Base-by-base conservation (phyloP, 2,113 vertebrate species). In the Tautogolabrus adspersus region DNA sequence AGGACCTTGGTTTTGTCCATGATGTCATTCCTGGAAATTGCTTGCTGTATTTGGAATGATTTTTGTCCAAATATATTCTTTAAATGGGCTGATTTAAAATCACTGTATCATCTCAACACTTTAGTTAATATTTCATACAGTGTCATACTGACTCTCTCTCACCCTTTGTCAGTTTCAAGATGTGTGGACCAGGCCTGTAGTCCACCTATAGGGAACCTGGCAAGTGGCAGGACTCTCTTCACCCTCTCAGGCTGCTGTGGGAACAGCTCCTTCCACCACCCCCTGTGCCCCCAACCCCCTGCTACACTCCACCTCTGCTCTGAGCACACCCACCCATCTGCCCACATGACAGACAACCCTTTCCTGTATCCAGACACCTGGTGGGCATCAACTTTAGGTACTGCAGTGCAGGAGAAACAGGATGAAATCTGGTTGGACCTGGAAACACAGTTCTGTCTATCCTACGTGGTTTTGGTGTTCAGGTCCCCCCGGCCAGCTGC, bases 381-480 rank as follows among this genome's bases (percentile, higher is more conserved):
- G 96, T 97, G 96, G 96, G 94, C 93, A 67, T 97, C 96, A 8
- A 86, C 89, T 38, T 91, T 91, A 37, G 56, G 52, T 6, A 6
- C 23, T 9, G 1, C 16, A 1, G 1, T 1, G 3, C 40, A 44
- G 46, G 64, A 0, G 38, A 77, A 81, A 69, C 88, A 92, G 67
- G 96, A 97, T 40, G 96, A 96, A 88, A 95, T 97, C 83, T 92
- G 79, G 42, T 67, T 97, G 91, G 94, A 97, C 74, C 91, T 97
- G 61, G 96, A 96, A 68, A 95, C 93, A 0, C 90, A 83, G 10
- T 96, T 97, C 88, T 96, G 93, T 86, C 82, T 97, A 88, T 96
- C 96, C 46, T 96, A 97, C 0, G 87, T 96, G 66, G 93, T 97
- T 10, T 87, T 95, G 66, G 93, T 96, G 55, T 97, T 97, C 89